Evolutionary conservation across 2,113 vertebrate species (phyloP), one percentile per base, ranked within the genome.

Genomic region (Lagopus muta): DNA sequence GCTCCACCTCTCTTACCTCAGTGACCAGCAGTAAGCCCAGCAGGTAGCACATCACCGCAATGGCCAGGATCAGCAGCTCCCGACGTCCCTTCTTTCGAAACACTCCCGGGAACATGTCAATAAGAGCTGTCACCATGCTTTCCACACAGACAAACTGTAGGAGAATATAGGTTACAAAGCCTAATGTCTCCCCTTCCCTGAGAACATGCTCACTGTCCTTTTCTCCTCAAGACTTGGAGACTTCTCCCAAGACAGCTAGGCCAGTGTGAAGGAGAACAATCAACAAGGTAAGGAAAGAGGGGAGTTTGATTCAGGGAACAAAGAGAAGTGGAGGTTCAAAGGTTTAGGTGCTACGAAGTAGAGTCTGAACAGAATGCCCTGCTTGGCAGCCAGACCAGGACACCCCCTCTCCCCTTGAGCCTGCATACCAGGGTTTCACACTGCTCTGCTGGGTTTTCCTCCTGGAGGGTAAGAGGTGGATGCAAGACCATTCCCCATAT

Each of bases 91-190:
- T 97, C 93, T 95, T 98, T 62, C 98, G 98, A 89, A 99, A 98
- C 43, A 97, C 90, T 27, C 19, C 84, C 3, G 99, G 99, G 92
- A 98, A 99, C 97, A 99, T 82, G 97, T 99, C 99, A 8, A 98
- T 96, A 77, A 98, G 88, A 74, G 98, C 98, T 2, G 99, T 99
- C 81, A 98, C 98, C 97, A 99, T 93, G 94, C 99, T 99, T 96
- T 99, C 99, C 91, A 99, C 97, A 52, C 98, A 98, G 90, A 99
- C 98, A 11, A 99, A 99, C 99, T 99, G 94, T 18, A 86, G 89
- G 54, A 65, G 18, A 91, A 13, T 30, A 81, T 11, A 81, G 42
- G 66, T 67, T 67, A 55, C 65, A 84, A 92, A 69, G 95, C 36
- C 34, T 24, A 84, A n/a, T 4, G 1, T 11, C 58, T 64, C 24